A percentile compares a stretch with the other conserved stretches of the same genome.
Evolutionary conservation across 2,888 invertebrate genomes (phyloP).

Genomic region (Mimas tiliae): DNA sequence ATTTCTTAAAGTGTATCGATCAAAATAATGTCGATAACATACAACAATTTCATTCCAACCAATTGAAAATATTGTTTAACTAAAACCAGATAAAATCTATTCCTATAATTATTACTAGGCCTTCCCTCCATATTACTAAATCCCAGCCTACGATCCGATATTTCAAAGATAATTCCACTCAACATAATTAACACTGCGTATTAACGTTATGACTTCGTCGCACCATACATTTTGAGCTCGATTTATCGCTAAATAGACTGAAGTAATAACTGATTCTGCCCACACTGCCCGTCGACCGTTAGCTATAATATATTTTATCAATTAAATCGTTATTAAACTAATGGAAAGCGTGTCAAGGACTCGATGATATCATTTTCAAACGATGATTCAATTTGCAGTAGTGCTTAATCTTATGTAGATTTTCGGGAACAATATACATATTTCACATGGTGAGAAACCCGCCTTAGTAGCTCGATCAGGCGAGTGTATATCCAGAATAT

Average conservation of each 20-base stretch:
- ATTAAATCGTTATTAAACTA: conserved; percentile 19
- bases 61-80: neutral
- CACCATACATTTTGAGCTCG: conserved; percentile 1
- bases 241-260: conserved; percentile 14
- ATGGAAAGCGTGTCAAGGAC: conserved; percentile 25
- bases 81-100: neutral
- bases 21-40: too few relatives aligned
- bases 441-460: too few relatives aligned
- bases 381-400: neutral
- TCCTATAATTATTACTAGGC: neutral
- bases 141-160: neutral
- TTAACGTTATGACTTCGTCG: conserved; percentile 13
- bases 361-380: conserved; percentile 6
- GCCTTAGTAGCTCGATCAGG: too few relatives aligned
- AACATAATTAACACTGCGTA: conserved; percentile 13
- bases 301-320: conserved; percentile 23
- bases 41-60: too few relatives aligned
- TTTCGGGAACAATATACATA: too few relatives aligned
- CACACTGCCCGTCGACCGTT: conserved; percentile 13
- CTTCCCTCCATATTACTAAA: neutral
- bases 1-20: too few relatives aligned
- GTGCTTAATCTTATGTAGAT: neutral
- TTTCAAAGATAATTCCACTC: neutral
- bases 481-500: too few relatives aligned
- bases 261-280: conserved; percentile 22